Base-by-base conservation (phyloP, 2,113 vertebrate species). In the Castor canadensis region DNA sequence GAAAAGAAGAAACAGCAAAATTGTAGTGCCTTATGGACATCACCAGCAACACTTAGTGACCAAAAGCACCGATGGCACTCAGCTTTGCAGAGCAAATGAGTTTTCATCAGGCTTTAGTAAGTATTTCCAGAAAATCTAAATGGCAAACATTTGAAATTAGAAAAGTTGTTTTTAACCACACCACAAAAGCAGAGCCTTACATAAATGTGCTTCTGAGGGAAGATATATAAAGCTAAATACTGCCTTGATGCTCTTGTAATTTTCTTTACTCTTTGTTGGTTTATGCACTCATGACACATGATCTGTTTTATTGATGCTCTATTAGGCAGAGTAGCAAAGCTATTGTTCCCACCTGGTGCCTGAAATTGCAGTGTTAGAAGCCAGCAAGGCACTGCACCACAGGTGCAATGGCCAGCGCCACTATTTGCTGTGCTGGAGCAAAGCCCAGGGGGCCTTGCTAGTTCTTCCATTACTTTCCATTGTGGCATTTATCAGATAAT, bases 101-200 rank as follows among this genome's bases (percentile, higher is more conserved):
- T 47, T 95, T 96, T 84, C 24, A 75, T 60, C 60, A 69, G 47
- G 24, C 35, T 35, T 80, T 88, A 84, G 90, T 76, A 75, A 93
- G 24, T 67, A 89, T 66, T 60, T 87, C 89, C 83, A 96, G 17
- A 58, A 81, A 32, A 26, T 91, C 40, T 24, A 64, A 32, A 71
- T 0, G 56, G 26, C 72, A 83, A 4, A 7, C 4, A 67, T 60
- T 72, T 94, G n/a, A 96, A 89, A 66, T 56, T 66, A 93, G 80
- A 64, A 93, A 13, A 6, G 43, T 71, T 93, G n/a, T 79, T 95
- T 93, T 80, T 40, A 86, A 84, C 89, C 24, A 89, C 35, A 87
- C 77, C 26, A 8, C 80, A 93, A 6, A 64, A n/a, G 13, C 73
- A 95, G 1, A 85, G 76, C 24, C 40, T 83, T 85, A 93, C 3